Conservation (phyloP, 2,797 vertebrate species). For the Taeniopygia guttata region DNA sequence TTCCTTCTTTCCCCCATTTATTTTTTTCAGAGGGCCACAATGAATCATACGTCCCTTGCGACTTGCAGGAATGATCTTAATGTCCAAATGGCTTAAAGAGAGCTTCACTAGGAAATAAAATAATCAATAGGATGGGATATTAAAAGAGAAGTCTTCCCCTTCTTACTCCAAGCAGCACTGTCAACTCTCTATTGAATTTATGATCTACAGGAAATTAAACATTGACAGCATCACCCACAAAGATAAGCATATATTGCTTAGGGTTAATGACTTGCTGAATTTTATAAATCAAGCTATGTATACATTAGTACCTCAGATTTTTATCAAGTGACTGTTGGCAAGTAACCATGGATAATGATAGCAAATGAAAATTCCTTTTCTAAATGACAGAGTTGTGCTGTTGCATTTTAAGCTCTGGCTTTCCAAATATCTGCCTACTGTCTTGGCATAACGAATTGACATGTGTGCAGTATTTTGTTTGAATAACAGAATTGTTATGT, state of each 20-base stretch:
- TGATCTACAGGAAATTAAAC: conserved; percentile 72
- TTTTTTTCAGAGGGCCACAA: neutral
- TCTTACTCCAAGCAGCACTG: conserved; percentile 9
- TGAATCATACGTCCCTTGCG: neutral
- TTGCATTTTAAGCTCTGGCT: neutral
- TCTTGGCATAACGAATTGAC: conserved; percentile 6
- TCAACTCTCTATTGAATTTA: conserved; percentile 53
- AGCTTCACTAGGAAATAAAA: neutral
- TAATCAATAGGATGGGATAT: conserved; percentile 30
- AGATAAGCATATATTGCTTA: conserved; percentile 55
- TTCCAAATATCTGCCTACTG: conserved; percentile 1
- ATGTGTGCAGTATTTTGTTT: neutral
- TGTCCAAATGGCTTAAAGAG: conserved; percentile 18
- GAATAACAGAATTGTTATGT: neutral
- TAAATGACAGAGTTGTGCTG: neutral
- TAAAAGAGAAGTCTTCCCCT: conserved; percentile 12
- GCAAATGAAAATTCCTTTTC: neutral
- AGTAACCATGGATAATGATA: conserved; percentile 39
- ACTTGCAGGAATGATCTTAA: conserved; percentile 4
- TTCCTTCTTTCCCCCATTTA: neutral
- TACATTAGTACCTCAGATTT: conserved; percentile 48
- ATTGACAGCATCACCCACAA: conserved; percentile 56
- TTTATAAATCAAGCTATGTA: conserved; percentile 49
- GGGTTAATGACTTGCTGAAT: conserved; percentile 55
- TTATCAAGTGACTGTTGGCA: conserved; percentile 48